A percentile compares a stretch with the other conserved stretches of the same genome.
Conservation (phyloP, 1,140 invertebrate species). For the Parasteatoda tepidariorum region DNA sequence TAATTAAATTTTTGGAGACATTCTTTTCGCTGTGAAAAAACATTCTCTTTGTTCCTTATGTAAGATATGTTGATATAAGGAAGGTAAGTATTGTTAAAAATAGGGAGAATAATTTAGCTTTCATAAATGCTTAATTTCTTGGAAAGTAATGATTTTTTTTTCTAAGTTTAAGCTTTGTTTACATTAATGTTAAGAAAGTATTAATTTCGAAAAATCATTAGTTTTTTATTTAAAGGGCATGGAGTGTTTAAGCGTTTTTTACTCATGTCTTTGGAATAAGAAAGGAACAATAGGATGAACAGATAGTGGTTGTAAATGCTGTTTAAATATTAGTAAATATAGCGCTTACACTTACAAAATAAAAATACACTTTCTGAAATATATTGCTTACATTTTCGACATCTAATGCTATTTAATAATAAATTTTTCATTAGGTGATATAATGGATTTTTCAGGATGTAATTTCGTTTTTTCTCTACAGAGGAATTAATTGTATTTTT, state of each 20-base stretch:
- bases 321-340: too few species aligned
- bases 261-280: too few species aligned
- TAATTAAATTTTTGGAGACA: background rate
- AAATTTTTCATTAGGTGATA: background rate
- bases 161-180: too few species aligned
- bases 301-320: too few species aligned
- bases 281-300: too few species aligned
- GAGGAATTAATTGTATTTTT: too few species aligned
- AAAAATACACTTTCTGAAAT: background rate
- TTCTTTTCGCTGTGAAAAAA: background rate
- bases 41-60: background rate
- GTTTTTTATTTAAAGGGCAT: too few species aligned
- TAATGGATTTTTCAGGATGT: background rate
- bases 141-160: background rate
- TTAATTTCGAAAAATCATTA: too few species aligned
- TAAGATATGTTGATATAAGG: background rate
- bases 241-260: too few species aligned
- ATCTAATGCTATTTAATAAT: background rate
- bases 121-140: background rate
- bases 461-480: too few species aligned
- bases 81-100: background rate
- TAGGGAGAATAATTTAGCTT: background rate
- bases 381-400: background rate
- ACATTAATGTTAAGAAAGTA: too few species aligned
- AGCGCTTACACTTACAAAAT: too few species aligned